Conservation (phyloP, 2,888 invertebrate genomes). For the Drosophila nr. fundita region DNA sequence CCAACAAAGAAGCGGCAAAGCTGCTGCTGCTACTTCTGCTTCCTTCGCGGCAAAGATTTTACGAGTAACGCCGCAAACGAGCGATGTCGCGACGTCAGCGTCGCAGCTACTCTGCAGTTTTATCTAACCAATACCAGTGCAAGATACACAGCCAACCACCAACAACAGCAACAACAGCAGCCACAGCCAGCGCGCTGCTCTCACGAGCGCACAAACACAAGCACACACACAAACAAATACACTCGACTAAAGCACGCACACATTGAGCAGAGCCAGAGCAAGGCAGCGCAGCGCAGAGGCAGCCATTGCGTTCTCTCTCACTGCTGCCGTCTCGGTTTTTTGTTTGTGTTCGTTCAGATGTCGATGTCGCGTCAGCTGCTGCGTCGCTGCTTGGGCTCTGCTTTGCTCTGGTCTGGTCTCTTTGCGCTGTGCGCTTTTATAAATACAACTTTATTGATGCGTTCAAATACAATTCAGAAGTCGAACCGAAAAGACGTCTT, state of each 20-base stretch:
- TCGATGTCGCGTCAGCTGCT: constrained; percentile 56
- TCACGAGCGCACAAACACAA: constrained; percentile 19
- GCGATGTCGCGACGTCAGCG: constrained; percentile 23
- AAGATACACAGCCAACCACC: constrained; percentile 53
- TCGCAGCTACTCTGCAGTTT: constrained; percentile 55
- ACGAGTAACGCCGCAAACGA: constrained; percentile 25
- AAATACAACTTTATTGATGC: constrained; percentile 83
- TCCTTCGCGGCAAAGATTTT: constrained; percentile 69
- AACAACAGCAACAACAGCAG: constrained; percentile 49
- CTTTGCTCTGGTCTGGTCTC: constrained; percentile 41
- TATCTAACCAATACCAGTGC: constrained; percentile 71
- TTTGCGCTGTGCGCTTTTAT: constrained; percentile 73
- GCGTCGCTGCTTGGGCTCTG: constrained; percentile 42
- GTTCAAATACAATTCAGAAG: constrained; percentile 70
- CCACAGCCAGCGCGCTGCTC: constrained; percentile 38
- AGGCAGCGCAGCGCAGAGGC: constrained; percentile 29
- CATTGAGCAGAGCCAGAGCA: constrained; percentile 36
- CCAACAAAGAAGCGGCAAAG: constrained; percentile 69
- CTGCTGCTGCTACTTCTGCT: constrained; percentile 58
- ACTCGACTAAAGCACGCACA: constrained; percentile 13
- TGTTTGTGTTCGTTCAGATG: constrained; percentile 40
- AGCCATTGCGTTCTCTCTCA: constrained; percentile 67
- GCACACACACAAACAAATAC: constrained; percentile 10
- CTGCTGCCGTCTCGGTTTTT: constrained; percentile 20
- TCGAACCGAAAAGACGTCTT: constrained; percentile 66